Conservation (phyloP, 1,140 invertebrate genomes). For the Leptinotarsa texana region DNA sequence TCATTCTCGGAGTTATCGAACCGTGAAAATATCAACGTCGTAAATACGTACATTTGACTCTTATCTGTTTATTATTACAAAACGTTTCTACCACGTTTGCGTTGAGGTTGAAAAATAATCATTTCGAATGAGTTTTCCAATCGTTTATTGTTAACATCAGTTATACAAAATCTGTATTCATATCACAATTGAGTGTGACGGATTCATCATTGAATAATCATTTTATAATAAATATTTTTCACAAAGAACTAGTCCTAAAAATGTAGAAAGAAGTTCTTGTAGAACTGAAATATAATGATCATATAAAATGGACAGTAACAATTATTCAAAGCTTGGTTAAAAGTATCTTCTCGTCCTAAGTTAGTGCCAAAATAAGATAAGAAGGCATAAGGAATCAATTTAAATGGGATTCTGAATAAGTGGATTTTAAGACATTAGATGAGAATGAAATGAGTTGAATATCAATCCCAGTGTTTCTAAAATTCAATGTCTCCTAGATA, state of each 20-base stretch:
- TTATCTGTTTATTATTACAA: conserved; percentile 26
- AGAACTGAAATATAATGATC: conserved; percentile 1
- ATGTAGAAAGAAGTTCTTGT: neutral
- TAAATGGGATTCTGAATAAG: neutral
- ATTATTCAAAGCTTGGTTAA: conserved; percentile 18
- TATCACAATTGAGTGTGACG: conserved; percentile 45
- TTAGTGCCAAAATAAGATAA: conserved; percentile 22
- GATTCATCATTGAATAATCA: conserved; percentile 25
- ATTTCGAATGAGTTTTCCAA: conserved; percentile 23
- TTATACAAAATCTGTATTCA: conserved; percentile 44
- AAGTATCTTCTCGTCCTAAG: conserved; percentile 5
- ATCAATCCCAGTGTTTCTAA: neutral
- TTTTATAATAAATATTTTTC: conserved; percentile 11
- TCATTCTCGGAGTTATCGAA: no score
- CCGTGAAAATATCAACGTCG: no score
- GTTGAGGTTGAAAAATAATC: neutral
- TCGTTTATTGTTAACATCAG: conserved; percentile 30
- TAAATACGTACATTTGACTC: no score
- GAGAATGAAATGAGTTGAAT: neutral
- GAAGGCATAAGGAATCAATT: conserved; percentile 8
- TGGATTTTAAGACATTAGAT: neutral
- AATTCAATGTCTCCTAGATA: neutral
- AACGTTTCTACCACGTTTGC: neutral
- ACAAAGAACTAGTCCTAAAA: conserved; percentile 6
- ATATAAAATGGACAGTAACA: conserved; percentile 24